Evolutionary conservation across 1,140 invertebrate species (phyloP).

Genomic region (Drosophila pandora): DNA sequence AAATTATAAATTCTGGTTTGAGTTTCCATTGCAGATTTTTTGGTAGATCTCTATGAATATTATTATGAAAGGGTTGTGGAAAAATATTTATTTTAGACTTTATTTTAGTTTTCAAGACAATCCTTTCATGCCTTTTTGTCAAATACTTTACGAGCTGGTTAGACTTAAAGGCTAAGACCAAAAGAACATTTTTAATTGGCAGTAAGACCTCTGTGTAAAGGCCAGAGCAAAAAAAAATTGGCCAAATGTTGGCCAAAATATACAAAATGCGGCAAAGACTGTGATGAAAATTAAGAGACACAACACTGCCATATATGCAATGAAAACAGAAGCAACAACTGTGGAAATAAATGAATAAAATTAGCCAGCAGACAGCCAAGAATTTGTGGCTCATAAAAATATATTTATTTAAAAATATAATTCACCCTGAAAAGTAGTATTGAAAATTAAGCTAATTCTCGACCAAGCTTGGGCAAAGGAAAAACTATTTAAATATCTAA

Average conservation of each 20-base stretch:
- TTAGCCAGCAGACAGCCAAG: conserved; percentile 1
- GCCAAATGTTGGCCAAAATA: not conserved
- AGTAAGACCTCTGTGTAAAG: not conserved
- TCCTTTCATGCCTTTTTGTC: no score
- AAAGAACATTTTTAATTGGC: not conserved
- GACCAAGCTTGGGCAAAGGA: not conserved
- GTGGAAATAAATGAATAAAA: conserved; percentile 14
- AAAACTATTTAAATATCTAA: not conserved
- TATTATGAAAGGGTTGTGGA: no score
- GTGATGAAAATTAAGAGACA: conserved; percentile 12
- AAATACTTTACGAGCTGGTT: not conserved
- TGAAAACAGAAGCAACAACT: not conserved
- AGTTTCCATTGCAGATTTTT: no score
- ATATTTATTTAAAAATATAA: not conserved
- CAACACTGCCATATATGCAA: not conserved
- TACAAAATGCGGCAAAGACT: conserved; percentile 1
- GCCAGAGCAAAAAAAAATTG: not conserved
- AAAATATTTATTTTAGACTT: no score
- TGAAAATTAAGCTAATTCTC: not conserved
- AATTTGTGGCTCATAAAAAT: no score
- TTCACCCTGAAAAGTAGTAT: not conserved
- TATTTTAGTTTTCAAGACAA: not conserved
- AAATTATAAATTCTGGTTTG: no score
- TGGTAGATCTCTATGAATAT: no score
- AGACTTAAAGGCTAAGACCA: not conserved